Percentiles rank a stretch among this genome's conserved stretches.
phyloP scores from a whole-genome alignment of 2,797 vertebrate species.

The Catamblyrhynchus diadema region DNA sequence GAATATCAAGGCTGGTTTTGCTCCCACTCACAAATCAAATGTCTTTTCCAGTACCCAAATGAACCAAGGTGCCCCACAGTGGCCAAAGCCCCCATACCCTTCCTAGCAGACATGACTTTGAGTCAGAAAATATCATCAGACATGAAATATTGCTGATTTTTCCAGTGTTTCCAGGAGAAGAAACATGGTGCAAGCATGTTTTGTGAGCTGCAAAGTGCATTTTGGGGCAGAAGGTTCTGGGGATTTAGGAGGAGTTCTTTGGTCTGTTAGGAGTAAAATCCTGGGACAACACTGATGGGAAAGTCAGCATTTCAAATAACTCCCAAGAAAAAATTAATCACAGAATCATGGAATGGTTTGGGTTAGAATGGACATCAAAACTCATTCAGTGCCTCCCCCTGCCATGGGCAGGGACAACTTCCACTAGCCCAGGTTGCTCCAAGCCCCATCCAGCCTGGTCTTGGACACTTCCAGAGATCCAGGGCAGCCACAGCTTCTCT shows the following conservation, averaged over 20 bases:
- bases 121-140: neutral
- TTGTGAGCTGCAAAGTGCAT: neutral
- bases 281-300: neutral
- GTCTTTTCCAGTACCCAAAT: neutral
- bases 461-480: neutral
- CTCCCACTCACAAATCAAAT: neutral
- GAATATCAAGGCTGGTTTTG: neutral
- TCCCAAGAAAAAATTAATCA: neutral
- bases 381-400: accelerated
- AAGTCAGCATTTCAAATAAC: neutral
- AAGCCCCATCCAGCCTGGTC: accelerated
- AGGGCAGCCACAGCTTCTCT: neutral
- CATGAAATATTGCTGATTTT: neutral
- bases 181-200: accelerated
- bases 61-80: neutral
- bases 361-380: neutral
- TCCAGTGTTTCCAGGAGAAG: neutral
- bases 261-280: neutral
- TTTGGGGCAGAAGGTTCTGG: neutral
- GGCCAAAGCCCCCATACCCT: neutral
- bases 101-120: neutral
- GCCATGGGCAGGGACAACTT: accelerated
- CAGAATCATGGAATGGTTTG: neutral
- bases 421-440: accelerated
- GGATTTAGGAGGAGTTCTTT: neutral